Evolutionary conservation across 2,888 invertebrate genomes (phyloP).

Genomic region (Mimumesa dahlbomi): DNA sequence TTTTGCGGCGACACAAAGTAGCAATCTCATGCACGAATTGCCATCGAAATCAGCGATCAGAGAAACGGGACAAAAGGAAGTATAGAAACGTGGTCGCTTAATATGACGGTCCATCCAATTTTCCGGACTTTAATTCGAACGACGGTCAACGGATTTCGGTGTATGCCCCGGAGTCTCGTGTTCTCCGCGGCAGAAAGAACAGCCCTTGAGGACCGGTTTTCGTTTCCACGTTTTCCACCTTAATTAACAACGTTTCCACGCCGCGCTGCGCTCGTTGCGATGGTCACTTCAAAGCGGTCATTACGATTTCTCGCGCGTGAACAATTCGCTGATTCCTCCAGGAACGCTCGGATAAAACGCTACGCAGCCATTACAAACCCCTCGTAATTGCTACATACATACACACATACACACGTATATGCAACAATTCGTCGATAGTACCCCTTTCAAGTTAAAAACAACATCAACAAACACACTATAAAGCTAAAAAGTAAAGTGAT

Average conservation of each 20-base stretch:
- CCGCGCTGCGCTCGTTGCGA: slow-evolving; percentile 32
- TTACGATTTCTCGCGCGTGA: slow-evolving; percentile 39
- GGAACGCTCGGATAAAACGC: slow-evolving; percentile 29
- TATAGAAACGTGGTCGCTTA: slow-evolving; percentile 39
- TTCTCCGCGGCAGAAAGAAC: slow-evolving; percentile 22
- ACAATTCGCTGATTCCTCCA: slow-evolving; percentile 35
- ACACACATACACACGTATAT: too few species aligned
- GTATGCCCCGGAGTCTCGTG: slow-evolving; percentile 40
- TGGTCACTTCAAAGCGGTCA: slow-evolving; percentile 54
- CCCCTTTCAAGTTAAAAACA: too few species aligned
- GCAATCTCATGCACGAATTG: slow-evolving; percentile 42
- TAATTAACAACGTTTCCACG: slow-evolving; percentile 51
- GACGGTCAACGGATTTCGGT: slow-evolving; percentile 54
- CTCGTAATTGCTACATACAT: neutral
- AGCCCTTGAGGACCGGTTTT: slow-evolving; percentile 18
- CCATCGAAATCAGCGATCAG: slow-evolving; percentile 29
- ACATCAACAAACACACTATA: too few species aligned
- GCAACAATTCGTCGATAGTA: too few species aligned
- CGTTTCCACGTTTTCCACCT: slow-evolving; percentile 42
- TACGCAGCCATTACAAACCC: slow-evolving; percentile 27
- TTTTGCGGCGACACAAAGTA: slow-evolving; percentile 30
- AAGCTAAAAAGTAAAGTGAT: too few species aligned
- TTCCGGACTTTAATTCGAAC: slow-evolving; percentile 66
- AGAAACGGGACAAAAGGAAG: slow-evolving; percentile 28
- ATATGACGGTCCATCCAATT: slow-evolving; percentile 67